These are phyloP conservation scores for Odobenus rosmarus DNA, from an alignment of 2,113 vertebrate genomes.

Conservation along the genomic window DNA sequence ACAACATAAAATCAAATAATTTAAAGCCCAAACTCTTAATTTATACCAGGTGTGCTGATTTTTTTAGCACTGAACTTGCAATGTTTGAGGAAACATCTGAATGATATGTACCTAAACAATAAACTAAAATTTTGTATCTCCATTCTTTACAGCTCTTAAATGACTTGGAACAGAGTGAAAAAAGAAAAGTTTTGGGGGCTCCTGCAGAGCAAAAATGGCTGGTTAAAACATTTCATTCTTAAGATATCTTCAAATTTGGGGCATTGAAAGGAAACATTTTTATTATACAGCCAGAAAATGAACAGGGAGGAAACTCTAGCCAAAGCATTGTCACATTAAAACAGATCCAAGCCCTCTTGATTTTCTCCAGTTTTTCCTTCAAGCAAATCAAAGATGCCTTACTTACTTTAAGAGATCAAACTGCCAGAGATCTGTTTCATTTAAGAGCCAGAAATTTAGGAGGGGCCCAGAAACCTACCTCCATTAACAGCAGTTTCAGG, in stretches of 20 bases:
- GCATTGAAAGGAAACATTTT: conserved; percentile 36
- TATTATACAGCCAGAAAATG: conserved; percentile 49
- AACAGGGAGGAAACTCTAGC: conserved; percentile 22
- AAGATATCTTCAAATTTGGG: neutral
- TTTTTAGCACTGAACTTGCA: conserved; percentile 81
- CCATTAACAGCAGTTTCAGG: conserved; percentile 21
- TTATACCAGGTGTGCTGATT: conserved; percentile 79
- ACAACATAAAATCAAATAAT: conserved; percentile 74
- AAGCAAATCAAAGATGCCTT: conserved; percentile 33
- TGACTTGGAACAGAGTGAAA: conserved; percentile 60
- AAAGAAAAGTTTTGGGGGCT: neutral
- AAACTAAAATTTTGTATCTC: conserved; percentile 79
- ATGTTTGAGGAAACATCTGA: conserved; percentile 81
- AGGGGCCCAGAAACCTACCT: neutral
- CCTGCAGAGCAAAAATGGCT: neutral
- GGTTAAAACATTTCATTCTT: neutral
- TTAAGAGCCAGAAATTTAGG: neutral
- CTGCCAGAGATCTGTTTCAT: neutral
- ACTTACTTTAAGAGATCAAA: conserved; percentile 2
- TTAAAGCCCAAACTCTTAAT: conserved; percentile 82
- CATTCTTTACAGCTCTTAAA: conserved; percentile 79
- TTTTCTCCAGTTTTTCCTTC: conserved; percentile 39
- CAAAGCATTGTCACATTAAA: conserved; percentile 32
- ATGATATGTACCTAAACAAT: conserved; percentile 78
- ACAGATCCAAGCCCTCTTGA: neutral